Evolutionary conservation across 2,888 invertebrate species (phyloP).

Genomic region (Eurytoma californica): DNA sequence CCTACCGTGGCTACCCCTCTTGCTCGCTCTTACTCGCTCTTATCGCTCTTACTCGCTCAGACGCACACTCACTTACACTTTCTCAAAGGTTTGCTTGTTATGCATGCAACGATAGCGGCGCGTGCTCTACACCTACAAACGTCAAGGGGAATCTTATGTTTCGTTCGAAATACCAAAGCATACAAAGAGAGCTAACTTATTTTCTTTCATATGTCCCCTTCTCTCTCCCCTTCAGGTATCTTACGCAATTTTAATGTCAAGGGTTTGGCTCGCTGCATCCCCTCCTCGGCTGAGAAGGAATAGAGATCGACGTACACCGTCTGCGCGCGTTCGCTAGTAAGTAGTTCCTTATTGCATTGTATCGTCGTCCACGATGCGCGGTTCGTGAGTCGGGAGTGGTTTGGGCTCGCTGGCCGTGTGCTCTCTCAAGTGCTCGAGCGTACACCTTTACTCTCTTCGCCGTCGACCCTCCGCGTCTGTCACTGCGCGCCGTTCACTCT

Average conservation of each 20-base stretch:
- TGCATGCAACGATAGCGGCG: conserved; percentile 33
- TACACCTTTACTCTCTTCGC: not conserved
- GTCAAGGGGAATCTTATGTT: conserved; percentile 44
- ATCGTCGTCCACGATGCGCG: conserved; percentile 21
- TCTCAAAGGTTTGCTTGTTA: not conserved
- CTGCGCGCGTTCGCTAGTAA: not conserved
- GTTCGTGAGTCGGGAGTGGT: not conserved
- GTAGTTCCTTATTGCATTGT: conserved; percentile 46
- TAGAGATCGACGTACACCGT: conserved; percentile 13
- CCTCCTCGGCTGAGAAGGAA: not conserved
- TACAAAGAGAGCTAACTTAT: conserved; percentile 32
- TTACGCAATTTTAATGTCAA: conserved; percentile 26
- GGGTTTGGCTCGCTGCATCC: conserved; percentile 14
- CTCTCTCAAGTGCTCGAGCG: conserved; percentile 9
- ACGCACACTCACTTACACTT: not conserved
- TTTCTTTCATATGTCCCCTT: too few species aligned
- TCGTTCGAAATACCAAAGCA: conserved; percentile 47
- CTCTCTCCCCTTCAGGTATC: not conserved
- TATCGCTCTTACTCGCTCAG: not conserved
- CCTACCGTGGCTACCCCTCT: too few species aligned
- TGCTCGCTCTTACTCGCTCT: conserved; percentile 1
- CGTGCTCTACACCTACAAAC: conserved; percentile 44
- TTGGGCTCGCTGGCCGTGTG: conserved; percentile 20
- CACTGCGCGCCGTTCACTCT: not conserved
- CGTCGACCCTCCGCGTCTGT: not conserved